Percentiles rank a stretch among this genome's conserved stretches.
These are phyloP conservation scores for Heliothis virescens DNA, from an alignment of 1,140 invertebrate species.

Conservation along the genomic window DNA sequence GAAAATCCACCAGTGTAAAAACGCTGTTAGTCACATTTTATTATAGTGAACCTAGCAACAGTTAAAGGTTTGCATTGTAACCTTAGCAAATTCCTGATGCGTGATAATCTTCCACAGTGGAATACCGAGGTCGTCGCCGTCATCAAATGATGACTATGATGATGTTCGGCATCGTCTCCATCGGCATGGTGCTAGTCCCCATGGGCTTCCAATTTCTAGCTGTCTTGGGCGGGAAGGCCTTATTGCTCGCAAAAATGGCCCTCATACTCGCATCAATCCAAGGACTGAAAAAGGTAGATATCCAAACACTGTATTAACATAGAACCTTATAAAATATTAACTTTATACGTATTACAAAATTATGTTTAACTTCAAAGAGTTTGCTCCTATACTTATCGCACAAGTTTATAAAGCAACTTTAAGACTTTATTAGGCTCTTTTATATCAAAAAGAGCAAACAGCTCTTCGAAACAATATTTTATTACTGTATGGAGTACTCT, in stretches of 20 bases:
- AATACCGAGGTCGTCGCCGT: slow-evolving; percentile 85
- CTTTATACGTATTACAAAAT: not conserved
- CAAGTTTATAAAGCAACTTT: slow-evolving; percentile 6
- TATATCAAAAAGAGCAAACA: slow-evolving; percentile 7
- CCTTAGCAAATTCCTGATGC: not conserved
- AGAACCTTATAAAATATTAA: not conserved
- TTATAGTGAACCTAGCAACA: not conserved
- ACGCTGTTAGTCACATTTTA: no score
- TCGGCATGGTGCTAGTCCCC: slow-evolving; percentile 90
- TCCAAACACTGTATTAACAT: not conserved
- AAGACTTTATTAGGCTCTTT: slow-evolving; percentile 6
- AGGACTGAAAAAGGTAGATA: slow-evolving; percentile 89
- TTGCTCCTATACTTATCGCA: not conserved
- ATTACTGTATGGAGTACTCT: not conserved
- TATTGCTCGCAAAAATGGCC: slow-evolving; percentile 92
- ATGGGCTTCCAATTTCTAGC: slow-evolving; percentile 93
- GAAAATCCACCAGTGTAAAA: no score
- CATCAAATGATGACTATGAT: slow-evolving; percentile 90
- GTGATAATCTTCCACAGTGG: slow-evolving; percentile 67
- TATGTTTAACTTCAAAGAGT: not conserved
- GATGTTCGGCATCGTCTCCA: slow-evolving; percentile 90
- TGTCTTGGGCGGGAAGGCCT: slow-evolving; percentile 91
- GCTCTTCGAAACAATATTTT: slow-evolving; percentile 1
- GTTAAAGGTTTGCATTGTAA: not conserved
- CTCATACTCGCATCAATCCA: slow-evolving; percentile 92